Evolutionary conservation across 2,888 invertebrate species (phyloP).

Genomic region (Stictocephala bisonia): DNA sequence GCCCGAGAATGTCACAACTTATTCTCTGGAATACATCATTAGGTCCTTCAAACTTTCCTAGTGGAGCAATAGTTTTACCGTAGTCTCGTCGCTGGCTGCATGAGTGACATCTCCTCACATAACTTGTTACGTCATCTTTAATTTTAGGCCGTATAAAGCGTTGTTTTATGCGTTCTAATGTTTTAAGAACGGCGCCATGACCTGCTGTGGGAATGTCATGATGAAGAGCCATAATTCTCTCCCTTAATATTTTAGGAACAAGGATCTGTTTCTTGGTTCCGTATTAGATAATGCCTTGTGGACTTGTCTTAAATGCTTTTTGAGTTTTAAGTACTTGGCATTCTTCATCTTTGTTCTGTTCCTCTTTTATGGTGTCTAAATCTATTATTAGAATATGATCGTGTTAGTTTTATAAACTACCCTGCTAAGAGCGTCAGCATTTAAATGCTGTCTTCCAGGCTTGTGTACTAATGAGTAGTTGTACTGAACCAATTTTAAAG

Average conservation of each 20-base stretch:
- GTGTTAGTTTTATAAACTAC: no score
- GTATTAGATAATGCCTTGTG: not conserved
- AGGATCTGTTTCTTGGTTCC: not conserved
- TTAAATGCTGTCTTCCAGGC: not conserved
- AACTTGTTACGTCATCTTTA: not conserved
- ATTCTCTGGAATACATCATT: not conserved
- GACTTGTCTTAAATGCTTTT: not conserved
- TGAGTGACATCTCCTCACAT: not conserved
- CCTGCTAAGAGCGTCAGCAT: slow-evolving; percentile 26
- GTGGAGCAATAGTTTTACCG: slow-evolving; percentile 29
- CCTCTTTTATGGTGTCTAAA: not conserved
- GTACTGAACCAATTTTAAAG: not conserved
- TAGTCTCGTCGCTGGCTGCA: slow-evolving; percentile 52
- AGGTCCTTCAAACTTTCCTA: not conserved
- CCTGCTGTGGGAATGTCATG: not conserved
- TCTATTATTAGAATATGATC: no score
- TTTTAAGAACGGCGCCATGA: slow-evolving; percentile 53
- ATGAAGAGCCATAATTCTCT: not conserved
- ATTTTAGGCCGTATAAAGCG: slow-evolving; percentile 51
- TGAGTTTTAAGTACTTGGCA: not conserved
- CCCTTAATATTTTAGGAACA: not conserved
- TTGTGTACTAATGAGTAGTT: not conserved
- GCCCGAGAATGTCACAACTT: not conserved
- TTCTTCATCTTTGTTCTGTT: not conserved
- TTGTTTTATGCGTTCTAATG: slow-evolving; percentile 52